phyloP scores from a whole-genome alignment of 92 coral and sea anemone species.

The Blastomussa wellsi region DNA sequence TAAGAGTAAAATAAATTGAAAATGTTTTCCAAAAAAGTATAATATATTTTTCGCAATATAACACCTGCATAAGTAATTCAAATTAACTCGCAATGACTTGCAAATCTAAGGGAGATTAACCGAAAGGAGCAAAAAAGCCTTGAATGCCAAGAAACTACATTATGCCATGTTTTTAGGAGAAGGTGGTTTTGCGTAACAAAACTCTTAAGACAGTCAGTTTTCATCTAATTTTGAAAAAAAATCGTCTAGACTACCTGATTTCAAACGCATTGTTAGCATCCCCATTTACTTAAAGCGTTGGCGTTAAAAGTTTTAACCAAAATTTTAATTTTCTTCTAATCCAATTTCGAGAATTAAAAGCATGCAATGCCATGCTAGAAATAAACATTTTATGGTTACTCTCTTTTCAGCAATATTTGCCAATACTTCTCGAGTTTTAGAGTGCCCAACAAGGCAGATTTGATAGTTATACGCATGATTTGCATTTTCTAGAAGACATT shows the following conservation, averaged over 20 bases:
- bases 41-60: neutral
- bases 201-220: neutral
- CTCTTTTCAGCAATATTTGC: neutral
- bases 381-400: neutral
- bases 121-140: neutral
- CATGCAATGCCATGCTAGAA: neutral
- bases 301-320: conserved; percentile 12
- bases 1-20: neutral
- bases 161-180: neutral
- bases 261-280: neutral
- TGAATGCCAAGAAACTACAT: neutral
- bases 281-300: neutral
- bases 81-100: neutral
- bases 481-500: neutral
- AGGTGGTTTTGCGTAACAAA: neutral
- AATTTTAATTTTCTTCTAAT: neutral
- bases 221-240: neutral
- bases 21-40: neutral
- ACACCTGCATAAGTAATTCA: neutral
- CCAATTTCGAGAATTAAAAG: neutral
- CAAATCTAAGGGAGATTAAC: neutral
- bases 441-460: neutral
- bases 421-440: neutral
- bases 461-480: neutral
- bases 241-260: neutral